Evolutionary conservation across 2,797 vertebrate species (phyloP).

Genomic region (Chelonia mydas): DNA sequence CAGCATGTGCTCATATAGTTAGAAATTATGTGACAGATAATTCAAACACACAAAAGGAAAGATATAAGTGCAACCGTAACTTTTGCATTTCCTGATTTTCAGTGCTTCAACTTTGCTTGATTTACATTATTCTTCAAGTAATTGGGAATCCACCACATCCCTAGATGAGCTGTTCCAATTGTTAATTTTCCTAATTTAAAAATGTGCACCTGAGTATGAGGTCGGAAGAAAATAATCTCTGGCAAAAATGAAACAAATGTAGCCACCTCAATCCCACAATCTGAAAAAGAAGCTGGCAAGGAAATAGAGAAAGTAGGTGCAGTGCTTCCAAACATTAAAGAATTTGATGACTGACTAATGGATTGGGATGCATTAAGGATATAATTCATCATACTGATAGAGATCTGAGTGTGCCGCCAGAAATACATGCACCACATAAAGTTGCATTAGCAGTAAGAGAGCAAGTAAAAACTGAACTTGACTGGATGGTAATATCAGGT

Average conservation of each 20-base stretch:
- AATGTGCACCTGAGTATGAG: background rate
- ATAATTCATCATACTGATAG: background rate
- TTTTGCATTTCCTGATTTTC: background rate
- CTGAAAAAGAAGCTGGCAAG: background rate
- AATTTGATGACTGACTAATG: background rate
- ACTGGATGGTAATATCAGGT: background rate
- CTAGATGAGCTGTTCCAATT: background rate
- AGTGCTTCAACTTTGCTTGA: background rate
- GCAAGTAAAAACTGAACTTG: background rate
- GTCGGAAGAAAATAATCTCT: background rate
- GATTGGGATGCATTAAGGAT: background rate
- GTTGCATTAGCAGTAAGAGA: background rate
- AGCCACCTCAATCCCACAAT: background rate
- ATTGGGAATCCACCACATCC: background rate
- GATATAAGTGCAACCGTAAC: background rate
- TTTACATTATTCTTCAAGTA: background rate
- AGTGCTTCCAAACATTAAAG: conserved; percentile 10
- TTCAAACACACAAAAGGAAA: background rate
- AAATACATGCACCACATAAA: background rate
- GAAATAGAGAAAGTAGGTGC: conserved; percentile 15
- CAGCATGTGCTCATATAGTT: background rate
- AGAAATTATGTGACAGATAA: background rate
- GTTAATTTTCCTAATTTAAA: background rate
- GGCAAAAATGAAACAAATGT: background rate
- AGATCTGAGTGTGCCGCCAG: background rate